Evolutionary conservation across 2,888 invertebrate genomes (phyloP).

Genomic region (Isotomurus palustris): DNA sequence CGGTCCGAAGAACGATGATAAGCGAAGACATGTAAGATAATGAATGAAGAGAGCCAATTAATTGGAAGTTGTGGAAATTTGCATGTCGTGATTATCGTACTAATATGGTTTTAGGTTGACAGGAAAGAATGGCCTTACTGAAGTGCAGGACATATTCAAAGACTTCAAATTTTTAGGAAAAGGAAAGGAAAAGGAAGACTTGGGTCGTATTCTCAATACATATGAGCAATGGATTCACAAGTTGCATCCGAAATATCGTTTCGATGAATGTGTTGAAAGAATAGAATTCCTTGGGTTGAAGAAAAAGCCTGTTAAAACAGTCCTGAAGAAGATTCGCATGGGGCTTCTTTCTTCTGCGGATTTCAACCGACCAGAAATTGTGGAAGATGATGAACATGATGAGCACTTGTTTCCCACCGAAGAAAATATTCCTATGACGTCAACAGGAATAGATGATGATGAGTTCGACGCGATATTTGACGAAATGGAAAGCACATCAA

Average conservation of each 20-base stretch:
- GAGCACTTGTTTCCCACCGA: no score
- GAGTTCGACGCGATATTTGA: neutral
- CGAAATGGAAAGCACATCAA: neutral
- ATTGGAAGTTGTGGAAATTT: neutral
- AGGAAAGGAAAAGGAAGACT: slow-evolving; percentile 75
- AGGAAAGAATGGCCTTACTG: slow-evolving; percentile 74
- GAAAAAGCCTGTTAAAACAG: slow-evolving; percentile 59
- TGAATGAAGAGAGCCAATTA: neutral
- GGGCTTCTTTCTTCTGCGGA: slow-evolving; percentile 55
- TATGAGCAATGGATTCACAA: slow-evolving; percentile 92
- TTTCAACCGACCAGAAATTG: slow-evolving; percentile 50
- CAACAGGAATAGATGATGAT: slow-evolving; percentile 5
- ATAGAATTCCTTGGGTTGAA: slow-evolving; percentile 78
- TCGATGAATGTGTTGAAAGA: slow-evolving; percentile 76
- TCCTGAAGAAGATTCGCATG: slow-evolving; percentile 55
- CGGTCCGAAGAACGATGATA: slow-evolving; percentile 30
- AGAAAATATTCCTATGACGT: neutral
- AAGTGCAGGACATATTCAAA: slow-evolving; percentile 71
- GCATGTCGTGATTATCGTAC: neutral
- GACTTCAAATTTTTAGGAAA: slow-evolving; percentile 76
- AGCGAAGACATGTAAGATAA: slow-evolving; percentile 41
- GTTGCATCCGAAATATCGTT: slow-evolving; percentile 80
- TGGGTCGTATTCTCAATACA: slow-evolving; percentile 71
- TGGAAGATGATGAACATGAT: slow-evolving; percentile 52
- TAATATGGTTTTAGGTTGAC: slow-evolving; percentile 55